Base-by-base conservation (phyloP, 2,113 vertebrate genomes). In the Rissa tridactyla region DNA sequence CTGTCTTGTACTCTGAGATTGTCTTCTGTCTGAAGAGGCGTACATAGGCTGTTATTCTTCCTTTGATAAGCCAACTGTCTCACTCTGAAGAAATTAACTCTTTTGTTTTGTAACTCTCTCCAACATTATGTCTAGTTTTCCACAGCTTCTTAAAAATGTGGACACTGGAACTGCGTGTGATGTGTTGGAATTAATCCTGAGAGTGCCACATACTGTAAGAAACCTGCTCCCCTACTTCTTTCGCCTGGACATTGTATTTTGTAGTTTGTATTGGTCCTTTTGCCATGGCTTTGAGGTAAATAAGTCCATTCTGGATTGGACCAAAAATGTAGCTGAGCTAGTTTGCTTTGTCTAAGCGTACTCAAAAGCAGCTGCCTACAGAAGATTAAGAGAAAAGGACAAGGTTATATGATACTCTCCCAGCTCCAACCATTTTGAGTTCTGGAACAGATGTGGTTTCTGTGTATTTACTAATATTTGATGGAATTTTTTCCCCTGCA, bases 381-480 rank as follows among this genome's bases (percentile, higher is more conserved):
- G 73, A 92, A 79, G 52, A 79, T 79, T 78, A 62, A 73, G 64
- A 79, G 61, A 79, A 62, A 62, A 88, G 66, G 15, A 92, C 57
- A 54, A 55, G 17, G 49, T 91, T 90, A 90, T 91, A 13, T 80
- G 82, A 91, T 93, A 82, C 26, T 88, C 62, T 90, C 82, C 10
- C 10, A 88, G 78, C 51, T 92, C 64, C 2, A 7, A 46, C 27
- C 19, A 15, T 88, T 93, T 19, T 49, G 70, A 85, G 29, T 62
- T 95, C 42, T 82, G 69, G 46, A 89, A 71, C 73, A 92, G 75
- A 85, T 95, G 78, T 91, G 44, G 44, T 91, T 91, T 91, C 49
- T 70, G 22, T 85, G 19, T 91, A 85, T 94, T 90, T 90, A 87
- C 90, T 90, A 88, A 61, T 51, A 82, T 71, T 91, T 86, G 68